Evolutionary conservation across 2,797 vertebrate species (phyloP), one percentile per base, ranked within the genome.

Genomic region (Cirrhinus mrigala): DNA sequence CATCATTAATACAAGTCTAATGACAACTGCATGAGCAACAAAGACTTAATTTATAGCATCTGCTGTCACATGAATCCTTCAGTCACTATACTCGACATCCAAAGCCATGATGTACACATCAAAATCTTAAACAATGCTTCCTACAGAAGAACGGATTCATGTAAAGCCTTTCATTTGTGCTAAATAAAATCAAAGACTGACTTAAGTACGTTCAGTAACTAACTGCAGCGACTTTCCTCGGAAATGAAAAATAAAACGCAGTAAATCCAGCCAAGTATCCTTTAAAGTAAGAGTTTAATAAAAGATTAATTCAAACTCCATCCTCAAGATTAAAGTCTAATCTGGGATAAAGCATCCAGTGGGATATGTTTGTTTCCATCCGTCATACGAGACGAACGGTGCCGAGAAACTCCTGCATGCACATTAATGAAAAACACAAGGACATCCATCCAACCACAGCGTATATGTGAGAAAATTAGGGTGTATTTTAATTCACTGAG

Each of bases 281-380:
- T 83, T 76, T 88, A 81, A 86, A 87, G 85, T 84, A 87, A 88
- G 88, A 90, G 90, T 93, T 89, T 93, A 90, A 93, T 91, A 50
- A 81, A 85, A 90, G 94, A 94, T 95, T 92, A 93, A 86, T 88
- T 80, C 88, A 90, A 83, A 92, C 91, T 84, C 87, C 87, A 82
- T 75, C 87, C 87, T 87, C 74, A 89, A 94, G 89, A 94, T 94
- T 93, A 92, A 92, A 93, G 89, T 92, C 79, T 94, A 93, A 94
- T 94, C 93, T 94, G 91, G 79, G 80, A 89, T 93, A 92, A 91
- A 87, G 90, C 87, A 81, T 73, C 50, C 20, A 75, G 86, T 64
- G 27, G 83, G 70, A 74, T 64, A 64, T 78, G 56, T 74, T 66
- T 50, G 62, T 66, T 20, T 54, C 71, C 48, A 75, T 75, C 71